A percentile compares a stretch with the other conserved stretches of the same genome.
Evolutionary conservation across 2,797 vertebrate genomes (phyloP).

Genomic region (Alauda arvensis): DNA sequence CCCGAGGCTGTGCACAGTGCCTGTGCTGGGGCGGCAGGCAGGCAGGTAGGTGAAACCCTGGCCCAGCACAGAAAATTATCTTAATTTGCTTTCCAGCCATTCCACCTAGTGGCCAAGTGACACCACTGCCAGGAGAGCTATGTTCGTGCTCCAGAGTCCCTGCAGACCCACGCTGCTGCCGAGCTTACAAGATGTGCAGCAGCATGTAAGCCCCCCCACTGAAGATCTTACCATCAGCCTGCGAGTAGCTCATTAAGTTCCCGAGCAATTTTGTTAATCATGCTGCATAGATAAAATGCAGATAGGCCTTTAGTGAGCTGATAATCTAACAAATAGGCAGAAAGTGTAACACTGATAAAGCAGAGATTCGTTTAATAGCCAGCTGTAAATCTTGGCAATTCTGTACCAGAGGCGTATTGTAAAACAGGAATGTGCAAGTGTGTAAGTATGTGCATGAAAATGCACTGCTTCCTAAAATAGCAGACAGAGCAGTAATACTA

Average conservation of each 20-base stretch:
- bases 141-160: neutral
- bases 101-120: slow-evolving; percentile 44
- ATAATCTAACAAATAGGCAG: slow-evolving; percentile 58
- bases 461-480: slow-evolving; percentile 33
- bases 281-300: slow-evolving; percentile 44
- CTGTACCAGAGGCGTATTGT: neutral
- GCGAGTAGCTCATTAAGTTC: slow-evolving; percentile 37
- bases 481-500: neutral
- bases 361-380: slow-evolving; percentile 37
- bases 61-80: neutral
- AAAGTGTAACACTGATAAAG: slow-evolving; percentile 50
- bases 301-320: slow-evolving; percentile 53
- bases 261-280: slow-evolving; percentile 31
- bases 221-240: slow-evolving; percentile 25
- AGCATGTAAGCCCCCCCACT: neutral
- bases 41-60: neutral
- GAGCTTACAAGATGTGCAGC: neutral
- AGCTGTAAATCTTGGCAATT: slow-evolving; percentile 48
- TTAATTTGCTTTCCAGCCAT: slow-evolving; percentile 33
- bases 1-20: neutral
- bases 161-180: neutral
- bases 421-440: slow-evolving; percentile 1
- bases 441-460: slow-evolving; percentile 27
- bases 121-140: slow-evolving; percentile 6
- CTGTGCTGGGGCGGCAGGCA: neutral